Evolutionary conservation across 2,797 vertebrate genomes (phyloP).

Genomic region (Squalus acanthias): DNA sequence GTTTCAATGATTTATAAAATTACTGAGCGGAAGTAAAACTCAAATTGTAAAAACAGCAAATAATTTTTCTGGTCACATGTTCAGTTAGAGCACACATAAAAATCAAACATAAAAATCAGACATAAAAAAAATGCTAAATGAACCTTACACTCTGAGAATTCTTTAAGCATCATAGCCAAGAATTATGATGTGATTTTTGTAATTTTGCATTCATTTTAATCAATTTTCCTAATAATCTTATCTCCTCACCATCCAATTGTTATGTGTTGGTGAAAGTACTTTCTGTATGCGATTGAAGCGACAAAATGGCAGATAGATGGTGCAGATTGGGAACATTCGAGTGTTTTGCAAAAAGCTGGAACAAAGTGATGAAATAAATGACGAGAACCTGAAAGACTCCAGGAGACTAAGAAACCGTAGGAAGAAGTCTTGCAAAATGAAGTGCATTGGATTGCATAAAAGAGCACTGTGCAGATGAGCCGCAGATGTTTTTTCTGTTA

Average conservation of each 20-base stretch:
- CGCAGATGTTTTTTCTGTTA: background rate
- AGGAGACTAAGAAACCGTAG: background rate
- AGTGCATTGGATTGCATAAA: background rate
- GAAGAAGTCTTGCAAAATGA: background rate
- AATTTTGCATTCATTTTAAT: no score
- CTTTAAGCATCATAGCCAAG: no score
- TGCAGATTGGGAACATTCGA: background rate
- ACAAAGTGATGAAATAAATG: background rate
- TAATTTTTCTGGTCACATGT: background rate
- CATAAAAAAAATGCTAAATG: no score
- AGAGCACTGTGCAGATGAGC: background rate
- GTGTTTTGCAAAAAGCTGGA: background rate
- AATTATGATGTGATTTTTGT: no score
- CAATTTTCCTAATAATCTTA: no score
- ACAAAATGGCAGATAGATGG: background rate
- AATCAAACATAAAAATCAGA: background rate
- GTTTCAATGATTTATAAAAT: no score
- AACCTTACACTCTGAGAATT: no score
- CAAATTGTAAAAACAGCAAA: no score
- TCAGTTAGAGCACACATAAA: background rate
- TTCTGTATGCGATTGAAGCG: background rate
- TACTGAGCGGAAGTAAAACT: no score
- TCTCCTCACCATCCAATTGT: no score
- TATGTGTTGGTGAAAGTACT: no score
- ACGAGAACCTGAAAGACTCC: background rate